phyloP scores from a whole-genome alignment of 2,113 vertebrate genomes.

The Gymnarchus niloticus region DNA sequence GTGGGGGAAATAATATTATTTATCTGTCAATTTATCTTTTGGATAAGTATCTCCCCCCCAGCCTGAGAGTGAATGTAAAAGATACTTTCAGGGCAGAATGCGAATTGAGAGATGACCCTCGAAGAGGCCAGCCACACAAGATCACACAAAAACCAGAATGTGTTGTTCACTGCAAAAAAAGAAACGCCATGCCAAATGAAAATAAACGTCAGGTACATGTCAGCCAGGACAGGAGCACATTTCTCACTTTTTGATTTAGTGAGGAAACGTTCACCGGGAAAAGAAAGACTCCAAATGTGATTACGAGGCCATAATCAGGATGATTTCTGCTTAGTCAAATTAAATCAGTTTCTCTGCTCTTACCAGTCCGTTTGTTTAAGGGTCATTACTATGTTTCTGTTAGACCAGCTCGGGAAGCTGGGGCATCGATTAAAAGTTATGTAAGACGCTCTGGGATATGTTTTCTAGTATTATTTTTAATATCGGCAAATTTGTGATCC shows the following conservation, averaged over 20 bases:
- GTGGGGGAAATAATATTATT: slow-evolving; percentile 28
- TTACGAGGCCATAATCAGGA: slow-evolving; percentile 37
- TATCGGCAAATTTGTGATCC: background rate
- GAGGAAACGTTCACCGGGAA: slow-evolving; percentile 29
- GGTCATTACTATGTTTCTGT: background rate
- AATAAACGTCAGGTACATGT: slow-evolving; percentile 33
- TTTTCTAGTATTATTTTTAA: slow-evolving; percentile 15
- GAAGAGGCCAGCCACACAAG: background rate
- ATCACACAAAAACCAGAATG: background rate
- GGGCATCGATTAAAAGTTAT: slow-evolving; percentile 13
- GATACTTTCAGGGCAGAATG: slow-evolving; percentile 4
- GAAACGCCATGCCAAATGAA: background rate
- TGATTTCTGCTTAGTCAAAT: slow-evolving; percentile 31
- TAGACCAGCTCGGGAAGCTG: background rate
- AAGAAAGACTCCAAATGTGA: slow-evolving; percentile 27
- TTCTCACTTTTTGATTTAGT: slow-evolving; percentile 23
- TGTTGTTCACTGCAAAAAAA: slow-evolving; percentile 1
- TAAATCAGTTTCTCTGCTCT: background rate
- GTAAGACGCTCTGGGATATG: slow-evolving; percentile 3
- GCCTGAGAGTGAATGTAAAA: slow-evolving; percentile 16
- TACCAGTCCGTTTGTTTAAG: background rate
- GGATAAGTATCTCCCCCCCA: slow-evolving; percentile 21
- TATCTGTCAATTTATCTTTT: slow-evolving; percentile 32
- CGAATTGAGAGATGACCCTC: background rate
- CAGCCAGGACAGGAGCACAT: slow-evolving; percentile 16